Base-by-base conservation (phyloP, 2,113 vertebrate species). In the Corynorhinus townsendii region DNA sequence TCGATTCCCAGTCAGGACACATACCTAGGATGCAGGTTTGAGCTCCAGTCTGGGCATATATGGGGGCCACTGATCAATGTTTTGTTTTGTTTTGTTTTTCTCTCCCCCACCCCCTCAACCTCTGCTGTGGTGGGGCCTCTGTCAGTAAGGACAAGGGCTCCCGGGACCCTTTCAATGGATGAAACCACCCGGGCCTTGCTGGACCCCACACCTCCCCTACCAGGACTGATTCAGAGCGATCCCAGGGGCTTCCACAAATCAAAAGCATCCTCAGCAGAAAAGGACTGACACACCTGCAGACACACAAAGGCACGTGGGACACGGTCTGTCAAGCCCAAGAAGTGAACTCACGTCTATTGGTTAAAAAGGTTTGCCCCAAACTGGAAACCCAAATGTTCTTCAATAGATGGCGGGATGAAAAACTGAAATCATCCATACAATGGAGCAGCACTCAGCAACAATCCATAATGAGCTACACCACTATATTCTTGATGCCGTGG, bases 401-500 rank as follows among this genome's bases (percentile, higher is more conserved):
- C 43, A 69, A 35, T 11, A 24, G 40, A 28, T 5, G 5, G 7
- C 10, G 26, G 16, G 20, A 56, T 22, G 10, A 79, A 79, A 62
- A 47, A 52, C 11, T 33, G 1, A 62, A 12, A 49, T 35, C 80
- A 52, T 11, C 30, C 59, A n/a, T 1, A 68, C 14, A 9, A 3
- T 2, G 26, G 28, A 52, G 19, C 9, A 9, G 52, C 3, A 11
- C 19, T 19, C 43, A 47, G 49, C 15, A 54, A 47, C 47, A 66
- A 52, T 69, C 0, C 35, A 68, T 7, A 72, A 76, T 0, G 15
- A 83, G 35, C 45, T 7, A 11, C 20, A 11, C 20, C 30, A 30
- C 12, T 45, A n/a, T 8, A 20, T 4, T 20, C 38, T 3, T 28
- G 12, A 47, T 4, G 19, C 35, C 0, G 2, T 28, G 19, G 5